Evolutionary conservation across 2,113 vertebrate genomes (phyloP).

Genomic region (Hyaena hyaena): DNA sequence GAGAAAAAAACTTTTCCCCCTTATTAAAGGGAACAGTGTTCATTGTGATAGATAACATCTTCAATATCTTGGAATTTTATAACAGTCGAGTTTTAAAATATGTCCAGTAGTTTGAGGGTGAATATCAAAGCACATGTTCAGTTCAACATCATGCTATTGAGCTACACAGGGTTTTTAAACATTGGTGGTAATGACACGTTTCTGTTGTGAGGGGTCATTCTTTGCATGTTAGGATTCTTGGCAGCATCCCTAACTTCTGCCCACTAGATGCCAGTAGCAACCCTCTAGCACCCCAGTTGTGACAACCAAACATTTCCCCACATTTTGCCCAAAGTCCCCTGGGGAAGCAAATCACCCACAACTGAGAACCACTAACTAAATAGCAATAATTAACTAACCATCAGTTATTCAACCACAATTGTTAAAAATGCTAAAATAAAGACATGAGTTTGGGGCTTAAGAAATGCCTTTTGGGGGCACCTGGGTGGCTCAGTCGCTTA

Average conservation of each 20-base stretch:
- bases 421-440: background rate
- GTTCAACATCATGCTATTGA: background rate
- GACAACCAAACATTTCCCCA: background rate
- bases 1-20: background rate
- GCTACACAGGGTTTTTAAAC: background rate
- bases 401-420: background rate
- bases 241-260: background rate
- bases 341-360: background rate
- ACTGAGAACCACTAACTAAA: background rate
- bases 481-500: too few relatives aligned
- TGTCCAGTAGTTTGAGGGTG: background rate
- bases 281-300: background rate
- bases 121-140: background rate
- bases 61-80: slow-evolving; percentile 48
- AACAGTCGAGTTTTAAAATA: slow-evolving; percentile 1
- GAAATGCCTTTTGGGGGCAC: background rate
- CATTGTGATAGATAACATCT: background rate
- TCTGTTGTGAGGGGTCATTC: background rate
- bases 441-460: background rate
- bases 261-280: background rate
- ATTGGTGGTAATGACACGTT: background rate
- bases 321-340: background rate
- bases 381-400: background rate
- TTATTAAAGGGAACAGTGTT: background rate
- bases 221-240: background rate